A percentile compares a stretch with the other conserved stretches of the same genome.
Conservation (phyloP, 2,113 vertebrate species). For the Atherinomorus stipes region DNA sequence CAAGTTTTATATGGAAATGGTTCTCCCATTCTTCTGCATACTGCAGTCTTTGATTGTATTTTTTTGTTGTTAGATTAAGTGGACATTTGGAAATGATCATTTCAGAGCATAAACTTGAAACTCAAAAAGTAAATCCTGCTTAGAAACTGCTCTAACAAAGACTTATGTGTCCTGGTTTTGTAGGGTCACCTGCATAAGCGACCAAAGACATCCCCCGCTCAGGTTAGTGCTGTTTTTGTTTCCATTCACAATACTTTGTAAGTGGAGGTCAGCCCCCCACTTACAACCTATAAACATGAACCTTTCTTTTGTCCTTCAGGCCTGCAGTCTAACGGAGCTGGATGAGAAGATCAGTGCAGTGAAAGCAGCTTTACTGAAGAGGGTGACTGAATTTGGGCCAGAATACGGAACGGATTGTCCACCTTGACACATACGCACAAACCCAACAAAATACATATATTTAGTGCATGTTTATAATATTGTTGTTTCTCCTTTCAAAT, state of each 20-base stretch:
- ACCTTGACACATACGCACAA: conserved; percentile 54
- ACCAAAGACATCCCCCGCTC: conserved; percentile 86
- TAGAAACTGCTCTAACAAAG: conserved; percentile 16
- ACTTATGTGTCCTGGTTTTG: conserved; percentile 46
- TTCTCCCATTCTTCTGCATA: neutral
- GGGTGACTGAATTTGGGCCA: conserved; percentile 82
- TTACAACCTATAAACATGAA: neutral
- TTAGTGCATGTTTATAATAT: neutral
- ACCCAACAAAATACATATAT: neutral
- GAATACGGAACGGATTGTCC: conserved; percentile 83
- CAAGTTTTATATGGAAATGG: neutral
- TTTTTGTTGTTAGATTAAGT: neutral
- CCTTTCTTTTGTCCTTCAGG: conserved; percentile 78
- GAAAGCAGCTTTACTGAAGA: conserved; percentile 91
- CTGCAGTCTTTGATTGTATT: neutral
- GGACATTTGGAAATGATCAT: neutral
- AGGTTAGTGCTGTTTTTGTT: conserved; percentile 78
- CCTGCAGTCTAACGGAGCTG: conserved; percentile 92
- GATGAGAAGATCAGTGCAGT: conserved; percentile 96
- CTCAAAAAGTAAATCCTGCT: neutral
- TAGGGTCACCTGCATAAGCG: conserved; percentile 93
- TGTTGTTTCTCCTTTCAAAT: neutral
- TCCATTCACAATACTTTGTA: neutral
- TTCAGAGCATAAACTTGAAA: neutral
- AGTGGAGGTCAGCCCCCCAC: neutral